Base-by-base conservation (phyloP, 2,113 vertebrate genomes). In the Recurvirostra avosetta region DNA sequence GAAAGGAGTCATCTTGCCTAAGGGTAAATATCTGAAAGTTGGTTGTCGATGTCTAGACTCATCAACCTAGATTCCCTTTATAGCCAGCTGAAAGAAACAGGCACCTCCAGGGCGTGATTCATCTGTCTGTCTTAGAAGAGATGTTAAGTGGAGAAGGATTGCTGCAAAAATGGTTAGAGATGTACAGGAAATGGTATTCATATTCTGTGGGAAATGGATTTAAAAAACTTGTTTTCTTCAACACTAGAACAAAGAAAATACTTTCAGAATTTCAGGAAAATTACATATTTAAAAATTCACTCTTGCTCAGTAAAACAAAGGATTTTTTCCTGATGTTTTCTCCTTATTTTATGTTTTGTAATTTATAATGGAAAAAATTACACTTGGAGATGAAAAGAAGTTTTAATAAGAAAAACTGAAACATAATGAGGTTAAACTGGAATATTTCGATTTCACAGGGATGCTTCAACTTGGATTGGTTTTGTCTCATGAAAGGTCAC, bases 1-100 rank as follows among this genome's bases (percentile, higher is more conserved):
- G 92, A 88, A 96, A 87, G 58, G 70, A 88, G 49, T 90, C 5
- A 5, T 96, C 90, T 94, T 70, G 96, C 96, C 94, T 95, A 38
- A 79, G 93, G 96, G 77, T 79, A 62, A 56, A 88, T 95, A 96
- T 93, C 94, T 95, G 85, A 85, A 89, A 90, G 81, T 79, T 96
- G 74, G 87, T 95, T 96, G 96, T 96, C 40, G 4, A 94, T 93
- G 96, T 96, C 96, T 96, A 96, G 96, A 97, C 96, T 97, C 85
- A 95, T 96, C 96, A 97, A 94, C 96, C 96, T 94, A 96, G 92
- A 97, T 96, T 97, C 94, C 85, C 94, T 96, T 97, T 94, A 94
- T 96, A 97, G 92, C 90, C 77, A 91, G 90, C 90, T 95, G 92
- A 91, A 96, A 94, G 92, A 91, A 97, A 86, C 45, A 92, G 96